A percentile compares a stretch with the other conserved stretches of the same genome.
These are phyloP conservation scores for Lasioglossum figueresi DNA, from an alignment of 2,888 invertebrate species.

Conservation along the genomic window DNA sequence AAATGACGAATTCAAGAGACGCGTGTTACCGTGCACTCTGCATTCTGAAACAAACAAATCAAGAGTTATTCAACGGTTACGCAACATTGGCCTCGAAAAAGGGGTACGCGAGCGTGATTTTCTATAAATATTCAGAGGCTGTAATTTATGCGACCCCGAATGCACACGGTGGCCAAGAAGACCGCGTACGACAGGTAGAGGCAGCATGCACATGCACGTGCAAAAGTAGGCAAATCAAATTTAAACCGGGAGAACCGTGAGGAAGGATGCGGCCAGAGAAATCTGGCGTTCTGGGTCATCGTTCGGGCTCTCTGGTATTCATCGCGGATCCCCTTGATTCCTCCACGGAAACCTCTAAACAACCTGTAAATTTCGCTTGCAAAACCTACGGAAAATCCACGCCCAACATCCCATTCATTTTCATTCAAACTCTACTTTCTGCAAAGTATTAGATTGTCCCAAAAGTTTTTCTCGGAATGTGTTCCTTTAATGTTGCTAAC, in stretches of 20 bases:
- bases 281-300: constrained; percentile 79
- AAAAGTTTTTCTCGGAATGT: too few species aligned
- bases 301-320: constrained; percentile 15
- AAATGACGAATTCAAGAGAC: background rate
- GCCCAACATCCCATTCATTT: background rate
- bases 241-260: constrained; percentile 55
- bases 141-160: constrained; percentile 49
- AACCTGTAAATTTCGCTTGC: background rate
- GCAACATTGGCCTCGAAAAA: constrained; percentile 26
- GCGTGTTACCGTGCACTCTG: background rate
- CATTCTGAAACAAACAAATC: background rate
- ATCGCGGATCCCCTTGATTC: constrained; percentile 12
- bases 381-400: background rate
- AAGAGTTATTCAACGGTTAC: constrained; percentile 37
- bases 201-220: constrained; percentile 40
- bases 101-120: constrained; percentile 8
- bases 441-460: background rate
- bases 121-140: constrained; percentile 48
- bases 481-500: too few species aligned
- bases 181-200: constrained; percentile 27
- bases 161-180: constrained; percentile 27
- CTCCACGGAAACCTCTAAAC: background rate
- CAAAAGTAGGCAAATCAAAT: constrained; percentile 76
- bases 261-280: constrained; percentile 71
- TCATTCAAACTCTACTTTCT: background rate